These are phyloP conservation scores for Heterocephalus glaber DNA, from an alignment of 2,113 vertebrate genomes.

Conservation along the genomic window DNA sequence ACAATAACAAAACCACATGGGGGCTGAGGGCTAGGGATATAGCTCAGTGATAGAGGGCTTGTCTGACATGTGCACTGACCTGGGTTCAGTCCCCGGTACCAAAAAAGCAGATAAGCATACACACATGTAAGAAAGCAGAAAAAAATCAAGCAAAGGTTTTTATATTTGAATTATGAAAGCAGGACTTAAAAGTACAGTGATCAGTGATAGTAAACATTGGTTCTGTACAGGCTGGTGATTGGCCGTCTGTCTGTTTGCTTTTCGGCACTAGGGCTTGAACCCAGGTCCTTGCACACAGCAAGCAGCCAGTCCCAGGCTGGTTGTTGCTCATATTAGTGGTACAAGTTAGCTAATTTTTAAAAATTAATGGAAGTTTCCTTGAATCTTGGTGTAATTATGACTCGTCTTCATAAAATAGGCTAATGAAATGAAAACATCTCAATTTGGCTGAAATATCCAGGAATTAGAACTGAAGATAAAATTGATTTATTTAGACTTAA, in stretches of 20 bases:
- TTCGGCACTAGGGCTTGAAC: not conserved
- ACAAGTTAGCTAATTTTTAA: not conserved
- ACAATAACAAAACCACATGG: not conserved
- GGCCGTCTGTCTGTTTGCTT: not conserved
- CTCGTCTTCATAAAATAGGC: slow-evolving; percentile 20
- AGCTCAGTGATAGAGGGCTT: not conserved
- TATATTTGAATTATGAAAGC: not conserved
- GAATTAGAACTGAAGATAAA: not conserved
- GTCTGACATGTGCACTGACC: not conserved
- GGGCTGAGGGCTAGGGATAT: not conserved
- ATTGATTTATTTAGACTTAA: not conserved
- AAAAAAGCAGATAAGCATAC: no score
- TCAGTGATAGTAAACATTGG: not conserved
- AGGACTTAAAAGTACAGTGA: not conserved
- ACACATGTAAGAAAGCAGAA: not conserved
- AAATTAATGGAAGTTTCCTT: slow-evolving; percentile 1
- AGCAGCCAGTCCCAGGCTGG: not conserved
- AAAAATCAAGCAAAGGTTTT: not conserved
- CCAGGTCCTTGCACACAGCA: not conserved
- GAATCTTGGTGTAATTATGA: not conserved
- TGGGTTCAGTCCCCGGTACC: not conserved
- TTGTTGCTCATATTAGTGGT: not conserved
- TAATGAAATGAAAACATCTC: not conserved
- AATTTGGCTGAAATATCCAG: slow-evolving; percentile 21
- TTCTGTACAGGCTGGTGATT: not conserved